phyloP scores from a whole-genome alignment of 2,797 vertebrate species.

The Serranus cabrilla region DNA sequence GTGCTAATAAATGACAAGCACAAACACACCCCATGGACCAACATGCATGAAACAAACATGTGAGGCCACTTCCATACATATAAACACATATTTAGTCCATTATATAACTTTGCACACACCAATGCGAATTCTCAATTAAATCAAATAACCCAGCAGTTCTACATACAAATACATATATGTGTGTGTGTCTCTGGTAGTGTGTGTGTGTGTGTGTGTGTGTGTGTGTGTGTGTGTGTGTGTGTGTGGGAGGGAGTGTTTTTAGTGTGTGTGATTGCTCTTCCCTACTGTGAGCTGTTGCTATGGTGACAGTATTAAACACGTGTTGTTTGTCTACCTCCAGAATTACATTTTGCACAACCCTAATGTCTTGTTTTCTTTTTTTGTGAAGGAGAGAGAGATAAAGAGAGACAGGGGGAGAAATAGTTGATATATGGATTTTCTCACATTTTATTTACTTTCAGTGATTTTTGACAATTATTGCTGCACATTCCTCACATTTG shows the following conservation, averaged over 20 bases:
- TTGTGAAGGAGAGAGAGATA: not conserved
- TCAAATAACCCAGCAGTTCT: not conserved
- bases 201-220: conserved; percentile 32
- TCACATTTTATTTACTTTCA: conserved; percentile 12
- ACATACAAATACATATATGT: not conserved
- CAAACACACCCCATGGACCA: not conserved
- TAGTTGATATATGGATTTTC: not conserved
- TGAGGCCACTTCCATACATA: not conserved
- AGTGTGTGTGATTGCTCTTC: conserved; percentile 62
- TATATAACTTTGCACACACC: not conserved
- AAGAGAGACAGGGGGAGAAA: not conserved
- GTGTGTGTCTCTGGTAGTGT: not conserved
- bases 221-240: conserved; percentile 41
- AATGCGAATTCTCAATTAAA: not conserved
- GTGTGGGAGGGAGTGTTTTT: conserved; percentile 38
- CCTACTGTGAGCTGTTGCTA: conserved; percentile 79
- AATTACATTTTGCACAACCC: conserved; percentile 69
- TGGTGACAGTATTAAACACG: conserved; percentile 77
- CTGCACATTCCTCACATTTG: not conserved
- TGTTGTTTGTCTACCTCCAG: conserved; percentile 76
- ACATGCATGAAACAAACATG: not conserved
- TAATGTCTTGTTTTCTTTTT: conserved; percentile 50
- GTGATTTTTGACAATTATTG: conserved; percentile 10
- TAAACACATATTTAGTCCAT: not conserved
- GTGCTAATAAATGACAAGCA: conserved; percentile 26